phyloP scores from a whole-genome alignment of 2,113 vertebrate species.

The Romanogobio albipinnatus region DNA sequence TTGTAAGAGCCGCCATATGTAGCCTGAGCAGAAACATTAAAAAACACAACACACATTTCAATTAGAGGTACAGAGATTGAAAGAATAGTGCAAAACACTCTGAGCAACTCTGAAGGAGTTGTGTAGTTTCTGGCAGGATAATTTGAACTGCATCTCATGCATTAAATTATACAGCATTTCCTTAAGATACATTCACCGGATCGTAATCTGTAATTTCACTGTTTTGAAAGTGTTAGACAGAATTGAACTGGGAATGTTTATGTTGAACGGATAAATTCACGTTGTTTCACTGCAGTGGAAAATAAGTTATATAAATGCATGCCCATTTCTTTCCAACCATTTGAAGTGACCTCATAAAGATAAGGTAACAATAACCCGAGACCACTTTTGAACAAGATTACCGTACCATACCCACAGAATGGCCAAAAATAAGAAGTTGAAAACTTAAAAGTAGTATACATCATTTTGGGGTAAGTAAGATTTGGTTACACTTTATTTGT shows the following conservation, averaged over 20 bases:
- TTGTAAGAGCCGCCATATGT: background rate
- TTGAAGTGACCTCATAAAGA: background rate
- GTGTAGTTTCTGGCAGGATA: background rate
- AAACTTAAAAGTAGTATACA: background rate
- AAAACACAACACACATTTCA: background rate
- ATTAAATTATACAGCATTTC: conserved; percentile 25
- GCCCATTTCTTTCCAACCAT: background rate
- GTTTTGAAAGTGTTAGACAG: background rate
- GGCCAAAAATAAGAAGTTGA: background rate
- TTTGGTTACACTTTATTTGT: background rate
- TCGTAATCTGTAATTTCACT: background rate
- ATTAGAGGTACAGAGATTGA: background rate
- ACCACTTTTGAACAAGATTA: background rate
- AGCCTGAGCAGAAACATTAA: background rate
- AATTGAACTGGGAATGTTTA: background rate
- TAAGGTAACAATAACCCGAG: background rate
- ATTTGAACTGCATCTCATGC: conserved; percentile 6
- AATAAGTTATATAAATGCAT: background rate
- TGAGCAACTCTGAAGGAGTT: background rate
- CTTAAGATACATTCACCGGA: background rate
- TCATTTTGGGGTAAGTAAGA: background rate
- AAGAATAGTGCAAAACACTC: background rate
- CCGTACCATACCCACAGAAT: background rate
- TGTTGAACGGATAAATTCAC: background rate
- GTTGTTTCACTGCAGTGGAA: background rate